These are phyloP conservation scores for Semaprochilodus insignis DNA, from an alignment of 2,797 vertebrate species.

Conservation along the genomic window DNA sequence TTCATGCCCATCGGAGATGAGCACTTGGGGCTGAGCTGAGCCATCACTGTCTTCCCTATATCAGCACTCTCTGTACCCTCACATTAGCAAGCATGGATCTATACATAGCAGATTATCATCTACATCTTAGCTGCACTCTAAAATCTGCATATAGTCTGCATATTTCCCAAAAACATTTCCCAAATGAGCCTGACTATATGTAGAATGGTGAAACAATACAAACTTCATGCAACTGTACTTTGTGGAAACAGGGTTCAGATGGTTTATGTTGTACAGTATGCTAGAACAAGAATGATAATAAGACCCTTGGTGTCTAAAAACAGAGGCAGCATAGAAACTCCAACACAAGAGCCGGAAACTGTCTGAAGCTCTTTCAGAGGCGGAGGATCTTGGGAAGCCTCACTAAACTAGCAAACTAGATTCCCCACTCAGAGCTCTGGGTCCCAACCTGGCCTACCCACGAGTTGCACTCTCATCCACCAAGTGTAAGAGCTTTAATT, in stretches of 20 bases:
- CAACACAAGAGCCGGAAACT: background rate
- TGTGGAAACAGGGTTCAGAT: background rate
- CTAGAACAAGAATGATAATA: background rate
- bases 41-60: slow-evolving; percentile 29
- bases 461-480: background rate
- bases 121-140: background rate
- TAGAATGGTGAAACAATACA: background rate
- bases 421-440: background rate
- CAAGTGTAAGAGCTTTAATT: background rate
- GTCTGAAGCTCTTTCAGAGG: background rate
- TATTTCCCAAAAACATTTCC: background rate
- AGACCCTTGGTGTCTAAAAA: background rate
- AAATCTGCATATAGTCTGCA: background rate
- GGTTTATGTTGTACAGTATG: background rate
- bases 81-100: background rate
- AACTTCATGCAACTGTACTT: background rate
- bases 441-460: background rate
- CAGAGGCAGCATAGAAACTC: background rate
- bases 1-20: slow-evolving; percentile 43
- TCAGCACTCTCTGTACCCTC: slow-evolving; percentile 13
- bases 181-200: background rate
- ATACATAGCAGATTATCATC: background rate
- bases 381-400: background rate
- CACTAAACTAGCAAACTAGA: background rate
- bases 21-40: slow-evolving; percentile 25